These are phyloP conservation scores for Osedax fenrisi DNA, from an alignment of 2,888 invertebrate genomes.

Conservation along the genomic window DNA sequence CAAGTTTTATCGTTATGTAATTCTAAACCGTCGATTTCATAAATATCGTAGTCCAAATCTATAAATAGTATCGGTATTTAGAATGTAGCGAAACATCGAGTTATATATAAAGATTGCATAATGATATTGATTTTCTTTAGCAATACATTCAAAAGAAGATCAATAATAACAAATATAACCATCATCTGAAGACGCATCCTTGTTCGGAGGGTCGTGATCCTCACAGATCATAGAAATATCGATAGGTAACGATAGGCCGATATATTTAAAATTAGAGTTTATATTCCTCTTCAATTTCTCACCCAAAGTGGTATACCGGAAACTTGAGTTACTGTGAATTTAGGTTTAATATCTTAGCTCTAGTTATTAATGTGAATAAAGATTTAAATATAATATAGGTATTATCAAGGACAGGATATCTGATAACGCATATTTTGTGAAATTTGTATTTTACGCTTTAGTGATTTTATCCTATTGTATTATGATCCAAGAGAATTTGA, in stretches of 20 bases:
- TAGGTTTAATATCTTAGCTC: too few relatives aligned
- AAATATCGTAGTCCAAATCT: neutral
- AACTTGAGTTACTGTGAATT: neutral
- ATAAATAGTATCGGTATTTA: neutral
- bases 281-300: neutral
- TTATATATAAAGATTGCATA: too few relatives aligned
- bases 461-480: too few relatives aligned
- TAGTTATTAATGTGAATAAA: too few relatives aligned
- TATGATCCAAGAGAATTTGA: too few relatives aligned
- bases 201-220: slow-evolving; percentile 12
- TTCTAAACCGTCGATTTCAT: neutral
- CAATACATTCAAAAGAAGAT: too few relatives aligned
- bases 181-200: neutral
- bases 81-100: neutral
- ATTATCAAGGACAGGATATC: too few relatives aligned
- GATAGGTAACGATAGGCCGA: slow-evolving; percentile 65
- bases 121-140: too few relatives aligned
- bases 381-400: too few relatives aligned
- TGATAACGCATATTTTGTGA: too few relatives aligned
- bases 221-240: slow-evolving; percentile 58
- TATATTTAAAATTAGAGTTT: slow-evolving; percentile 35
- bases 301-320: neutral
- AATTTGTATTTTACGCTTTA: too few relatives aligned
- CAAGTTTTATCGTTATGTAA: neutral
- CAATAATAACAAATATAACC: too few relatives aligned